Evolutionary conservation across 2,113 vertebrate species (phyloP), one percentile per base, ranked within the genome.

Genomic region (Leptobrachium leishanense): DNA sequence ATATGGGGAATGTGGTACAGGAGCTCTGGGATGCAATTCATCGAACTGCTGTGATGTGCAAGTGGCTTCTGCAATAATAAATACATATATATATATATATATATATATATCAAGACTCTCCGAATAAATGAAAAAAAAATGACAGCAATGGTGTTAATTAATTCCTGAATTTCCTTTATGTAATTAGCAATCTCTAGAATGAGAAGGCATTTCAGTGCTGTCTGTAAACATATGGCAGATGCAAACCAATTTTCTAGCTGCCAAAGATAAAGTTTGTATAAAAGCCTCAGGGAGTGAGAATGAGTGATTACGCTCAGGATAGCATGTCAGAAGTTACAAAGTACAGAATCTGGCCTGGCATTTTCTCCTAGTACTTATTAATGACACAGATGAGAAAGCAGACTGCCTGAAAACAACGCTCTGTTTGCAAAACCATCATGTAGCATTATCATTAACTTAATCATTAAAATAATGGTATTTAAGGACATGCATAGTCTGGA

Each of bases 261-360:
- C 62, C 69, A 79, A 66, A 79, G 46, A 50, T 63, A 73, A 55
- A 9, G 43, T 80, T 74, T 80, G 43, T 40, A 68, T 80, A 74
- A 67, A n/a, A 31, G 72, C 78, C 78, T 55, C 6, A 62, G 69
- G 46, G 72, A 68, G 41, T 68, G 8, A 20, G 53, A 63, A 74
- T 74, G 71, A 74, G 20, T 41, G 54, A 80, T 80, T 80, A 68
- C 11, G 2, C 46, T 54, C 65, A 80, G 64, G 74, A 68, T 62
- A 50, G 43, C 40, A 54, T 74, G 78, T 80, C 71, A 68, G 41
- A 68, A 68, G 78, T 80, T 74, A 74, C 71, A 80, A 46, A 80
- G 65, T 9, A 11, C 71, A 80, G 78, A 74, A 40, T 50, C 54
- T n/a, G 72, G 3, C 42, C 42, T 80, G 77, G 77, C 63, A 68